A percentile compares a stretch with the other conserved stretches of the same genome.
Evolutionary conservation across 2,113 vertebrate genomes (phyloP).

Genomic region (Dicerorhinus sumatrensis): DNA sequence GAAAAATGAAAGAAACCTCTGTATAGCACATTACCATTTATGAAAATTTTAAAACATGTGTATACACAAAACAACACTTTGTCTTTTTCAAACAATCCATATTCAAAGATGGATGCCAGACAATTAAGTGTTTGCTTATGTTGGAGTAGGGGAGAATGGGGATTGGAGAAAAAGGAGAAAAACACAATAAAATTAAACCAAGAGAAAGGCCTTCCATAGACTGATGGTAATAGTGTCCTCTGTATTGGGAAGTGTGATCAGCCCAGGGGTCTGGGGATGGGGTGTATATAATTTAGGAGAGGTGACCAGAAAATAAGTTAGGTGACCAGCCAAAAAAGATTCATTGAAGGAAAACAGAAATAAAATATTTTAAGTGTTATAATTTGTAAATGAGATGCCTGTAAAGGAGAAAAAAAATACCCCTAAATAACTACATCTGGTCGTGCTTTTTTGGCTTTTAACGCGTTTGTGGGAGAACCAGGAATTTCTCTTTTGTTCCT

Average conservation of each 20-base stretch:
- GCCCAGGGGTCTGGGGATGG: background rate
- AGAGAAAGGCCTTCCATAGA: background rate
- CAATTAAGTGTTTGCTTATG: constrained; percentile 24
- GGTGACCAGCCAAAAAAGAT: background rate
- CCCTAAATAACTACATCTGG: constrained; percentile 21
- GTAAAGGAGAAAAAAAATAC: background rate
- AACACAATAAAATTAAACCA: background rate
- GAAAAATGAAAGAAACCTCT: constrained; percentile 1
- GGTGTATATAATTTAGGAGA: constrained; percentile 15
- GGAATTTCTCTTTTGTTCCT: constrained; percentile 33
- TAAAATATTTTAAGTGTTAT: constrained; percentile 39
- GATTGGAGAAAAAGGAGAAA: background rate
- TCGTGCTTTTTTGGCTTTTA: background rate
- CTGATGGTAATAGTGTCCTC: background rate
- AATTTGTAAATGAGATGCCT: constrained; percentile 22
- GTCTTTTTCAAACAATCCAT: constrained; percentile 45
- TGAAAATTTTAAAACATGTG: background rate
- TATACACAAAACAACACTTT: background rate
- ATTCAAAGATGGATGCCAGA: constrained; percentile 20
- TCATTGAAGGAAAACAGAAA: constrained; percentile 43
- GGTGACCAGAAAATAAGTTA: constrained; percentile 37
- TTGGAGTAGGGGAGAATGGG: background rate
- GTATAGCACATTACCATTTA: background rate
- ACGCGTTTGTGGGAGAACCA: constrained; percentile 35
- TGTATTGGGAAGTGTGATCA: background rate